Base-by-base conservation (phyloP, 2,888 invertebrate species). In the Drosophila paranaensis region DNA sequence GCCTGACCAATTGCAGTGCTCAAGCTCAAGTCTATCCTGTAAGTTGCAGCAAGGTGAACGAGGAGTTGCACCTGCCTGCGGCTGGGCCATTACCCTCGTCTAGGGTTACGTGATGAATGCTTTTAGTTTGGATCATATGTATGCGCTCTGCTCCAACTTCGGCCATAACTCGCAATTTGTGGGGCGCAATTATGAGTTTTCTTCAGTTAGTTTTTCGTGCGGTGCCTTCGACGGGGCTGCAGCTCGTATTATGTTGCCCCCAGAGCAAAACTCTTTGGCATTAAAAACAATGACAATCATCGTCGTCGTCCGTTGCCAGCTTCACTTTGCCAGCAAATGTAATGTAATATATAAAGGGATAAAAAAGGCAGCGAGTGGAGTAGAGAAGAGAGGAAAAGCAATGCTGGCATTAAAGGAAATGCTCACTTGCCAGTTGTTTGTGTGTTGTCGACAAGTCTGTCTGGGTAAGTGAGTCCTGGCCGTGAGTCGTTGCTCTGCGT, bases 121-220 rank as follows among this genome's bases (percentile, higher is more conserved):
- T 71, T 63, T 67, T 71, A 71, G 75, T 58, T 56, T 16, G 37
- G 48, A 58, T 70, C 71, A 74, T 56, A 70, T 78, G 70, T 57
- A 56, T 63, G 35, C 45, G 39, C 25, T 27, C 33, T 40, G 68
- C 39, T 51, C 25, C 25, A 88, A 88, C 87, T 85, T 81, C 65
- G 76, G 71, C 78, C 81, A 85, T 85, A 85, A 86, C 87, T 85
- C 77, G 88, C 89, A 88, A 85, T 85, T 85, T 88, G 84, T 86
- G 89, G 73, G 71, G 79, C 60, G 81, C 84, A 85, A 85, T 85
- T 85, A 85, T 85, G 84, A 85, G 87, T 83, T 88, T 85, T 85
- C 86, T 86, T 82, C 76, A 76, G 79, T 61, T 62, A 48, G 77
- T 71, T 77, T 75, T 79, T 71, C 27, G 39, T 67, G 51, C 20